Base-by-base conservation (phyloP, 2,797 vertebrate species). In the Aulostomus chinensis region DNA sequence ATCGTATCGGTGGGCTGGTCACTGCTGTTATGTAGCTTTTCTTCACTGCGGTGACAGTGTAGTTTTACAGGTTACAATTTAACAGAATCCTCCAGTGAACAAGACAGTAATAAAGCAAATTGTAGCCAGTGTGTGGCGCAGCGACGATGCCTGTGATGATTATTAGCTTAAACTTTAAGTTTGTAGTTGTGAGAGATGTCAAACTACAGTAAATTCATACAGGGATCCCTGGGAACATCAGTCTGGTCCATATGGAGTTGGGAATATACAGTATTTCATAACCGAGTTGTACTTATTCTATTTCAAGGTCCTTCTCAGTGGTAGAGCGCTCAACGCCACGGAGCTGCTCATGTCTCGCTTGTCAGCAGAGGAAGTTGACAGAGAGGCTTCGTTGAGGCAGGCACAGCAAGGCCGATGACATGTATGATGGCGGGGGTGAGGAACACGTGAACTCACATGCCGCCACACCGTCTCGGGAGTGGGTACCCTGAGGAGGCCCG, bases 301-400 rank as follows among this genome's bases (percentile, higher is more conserved):
- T 60, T 70, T 60, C 33, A 66, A 50, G 57, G 54, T 56, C 26
- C 61, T 24, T 66, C 68, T 78, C 36, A 58, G 75, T 45, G 78
- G 67, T 69, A 2, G 68, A 68, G 68, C 5, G 56, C 66, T 85
- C 68, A 81, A 65, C 53, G 38, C 70, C 62, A 42, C 4, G 15
- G 47, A 64, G 69, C 61, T 58, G 64, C 55, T 80, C 76, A 54
- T 26, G 21, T 72, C 67, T 68, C 33, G 17, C 81, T 88, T 92
- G 86, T 92, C 88, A 90, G 73, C 89, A 87, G 81, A 90, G 88
- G 89, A 91, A 90, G 89, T 87, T 55, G 73, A 79, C 82, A 71
- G 79, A 77, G 73, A 54, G 74, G 65, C 67, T 80, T 74, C 73
- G 73, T 49, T 33, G 52, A 75, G 73, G 73, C 63, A 42, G 75